Base-by-base conservation (phyloP, 1,140 invertebrate species). In the Trichomalopsis sarcophagae region DNA sequence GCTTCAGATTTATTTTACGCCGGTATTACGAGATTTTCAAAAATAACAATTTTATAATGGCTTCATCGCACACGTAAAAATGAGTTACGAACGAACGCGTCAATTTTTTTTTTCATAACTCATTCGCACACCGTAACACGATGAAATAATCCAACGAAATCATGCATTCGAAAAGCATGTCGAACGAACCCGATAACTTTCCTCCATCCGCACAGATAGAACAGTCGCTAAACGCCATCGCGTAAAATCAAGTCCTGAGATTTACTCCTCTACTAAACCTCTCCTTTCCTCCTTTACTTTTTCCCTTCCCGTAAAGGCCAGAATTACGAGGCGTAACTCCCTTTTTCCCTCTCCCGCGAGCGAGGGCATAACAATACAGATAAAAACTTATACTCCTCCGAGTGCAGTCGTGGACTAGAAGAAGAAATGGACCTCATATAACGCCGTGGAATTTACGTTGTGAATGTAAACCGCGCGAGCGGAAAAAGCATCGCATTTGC, bases 401-500 rank as follows among this genome's bases (percentile, higher is more conserved):
- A 66, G 30, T 21, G 27, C 2, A 30, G n/a, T 62, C 30, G 27
- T 66, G 27, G 77, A 79, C 17, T 79, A 77, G 33, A 36, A 77
- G 75, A 27, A 77, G 75, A 77, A 77, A 17, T 44, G n/a, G 44
- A 77, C 40, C 44, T 62, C 80, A 73, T 73, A 77, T 50, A 44
- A 44, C 40, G 30, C 23, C 14, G 17, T 44, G 62, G 66, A 66
- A 84, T 84, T 84, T 69, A 76, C 62, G 62, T 21, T 84, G 40
- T 50, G 77, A 85, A 86, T 87, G 84, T 83, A 86, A 87, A 84
- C 68, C 66, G 33, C 55, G 3, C 82, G 23, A 84, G 81, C 66
- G 86, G 82, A 86, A 84, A 79, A 84, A 82, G 86, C 86, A 89
- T 91, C 82, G 88, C 91, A 91, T 91, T 92, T 91, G 89, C 90